Conservation (phyloP, 2,797 vertebrate genomes). For the Erethizon dorsatum region DNA sequence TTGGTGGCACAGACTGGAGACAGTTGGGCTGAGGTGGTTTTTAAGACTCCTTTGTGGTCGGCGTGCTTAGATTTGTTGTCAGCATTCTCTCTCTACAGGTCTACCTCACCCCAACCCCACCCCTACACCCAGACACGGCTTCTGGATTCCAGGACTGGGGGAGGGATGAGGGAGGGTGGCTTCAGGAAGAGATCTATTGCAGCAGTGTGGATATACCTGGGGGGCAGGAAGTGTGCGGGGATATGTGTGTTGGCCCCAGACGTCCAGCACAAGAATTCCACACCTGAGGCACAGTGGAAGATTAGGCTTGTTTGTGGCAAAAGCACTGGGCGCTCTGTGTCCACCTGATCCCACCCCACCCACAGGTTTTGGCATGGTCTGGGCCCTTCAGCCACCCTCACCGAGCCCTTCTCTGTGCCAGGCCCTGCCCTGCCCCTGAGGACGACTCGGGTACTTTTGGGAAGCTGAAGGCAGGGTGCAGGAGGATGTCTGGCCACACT, state of each 20-base stretch:
- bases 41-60: constrained; percentile 16
- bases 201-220: accelerated
- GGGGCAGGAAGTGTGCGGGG: background rate
- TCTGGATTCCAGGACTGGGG: too few relatives aligned
- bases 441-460: background rate
- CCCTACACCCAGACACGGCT: background rate
- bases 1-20: background rate
- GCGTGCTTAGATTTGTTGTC: constrained; percentile 5
- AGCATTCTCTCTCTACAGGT: background rate
- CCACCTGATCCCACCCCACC: background rate
- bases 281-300: background rate
- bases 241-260: background rate
- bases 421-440: background rate
- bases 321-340: background rate
- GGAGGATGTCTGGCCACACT: background rate
- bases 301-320: background rate
- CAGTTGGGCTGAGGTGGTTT: background rate
- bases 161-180: accelerated
- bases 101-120: background rate
- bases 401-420: background rate
- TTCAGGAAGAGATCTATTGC: background rate
- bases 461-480: background rate
- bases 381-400: background rate
- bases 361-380: accelerated
- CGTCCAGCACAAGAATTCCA: background rate